Evolutionary conservation across 2,113 vertebrate genomes (phyloP), one percentile per base, ranked within the genome.

Genomic region (Vanacampus margaritifer): DNA sequence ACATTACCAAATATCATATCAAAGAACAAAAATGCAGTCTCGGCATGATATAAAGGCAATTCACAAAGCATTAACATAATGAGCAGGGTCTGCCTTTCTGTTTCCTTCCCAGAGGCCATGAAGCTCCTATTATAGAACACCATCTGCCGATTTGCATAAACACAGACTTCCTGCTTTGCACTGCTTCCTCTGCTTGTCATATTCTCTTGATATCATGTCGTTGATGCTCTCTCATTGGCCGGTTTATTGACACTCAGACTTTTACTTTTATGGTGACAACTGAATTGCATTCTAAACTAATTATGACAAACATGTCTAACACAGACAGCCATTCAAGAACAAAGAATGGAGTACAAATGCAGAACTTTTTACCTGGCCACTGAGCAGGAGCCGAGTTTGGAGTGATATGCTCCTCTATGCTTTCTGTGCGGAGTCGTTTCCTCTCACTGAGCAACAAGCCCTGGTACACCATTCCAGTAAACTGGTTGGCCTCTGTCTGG

Each of bases 391-490:
- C 87, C 0, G 97, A 96, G 82, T 93, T 97, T 41, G 97, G 97
- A 7, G 96, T 96, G 23, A 92, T 93, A 0, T 98, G 97, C 62
- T 99, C 97, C 84, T 99, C 97, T 0, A 99, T 96, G 77, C 97
- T 99, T 84, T 99, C 97, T 0, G 97, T 99, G 66, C 96, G 94
- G 1, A 98, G 89, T 50, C 97, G 90, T 60, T 95, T 93, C n/a
- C 97, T 92, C 58, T 98, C 97, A 23, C 97, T 98, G 68, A 99
- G 87, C 65, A 99, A 86, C 79, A 99, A 92, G 19, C 96, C 97
- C 89, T 98, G 96, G 80, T 99, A 99, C 73, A 96, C 94, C 95
- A 98, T 98, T 75, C 96, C 96, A 35, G 96, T 98, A 75, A 97
- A 94, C 90, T 98, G 95, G 90, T 93, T 98, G 21, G 95, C 90